A percentile compares a stretch with the other conserved stretches of the same genome.
Evolutionary conservation across 2,113 vertebrate genomes (phyloP).

Genomic region (Actenoides hombroni): DNA sequence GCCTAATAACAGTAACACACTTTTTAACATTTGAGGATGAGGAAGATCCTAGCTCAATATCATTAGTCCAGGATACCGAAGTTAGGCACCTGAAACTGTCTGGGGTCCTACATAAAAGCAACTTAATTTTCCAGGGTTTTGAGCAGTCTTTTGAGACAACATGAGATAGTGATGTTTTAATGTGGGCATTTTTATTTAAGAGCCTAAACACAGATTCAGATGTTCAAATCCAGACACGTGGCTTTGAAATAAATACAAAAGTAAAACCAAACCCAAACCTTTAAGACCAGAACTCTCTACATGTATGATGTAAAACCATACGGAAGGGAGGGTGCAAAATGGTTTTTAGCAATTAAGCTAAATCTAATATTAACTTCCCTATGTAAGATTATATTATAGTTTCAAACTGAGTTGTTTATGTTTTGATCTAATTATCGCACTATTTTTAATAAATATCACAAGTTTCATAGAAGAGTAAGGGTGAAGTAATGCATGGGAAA

Average conservation of each 20-base stretch:
- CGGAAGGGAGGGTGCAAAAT: rapidly evolving
- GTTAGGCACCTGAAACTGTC: background rate
- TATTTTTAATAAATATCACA: background rate
- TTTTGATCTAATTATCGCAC: background rate
- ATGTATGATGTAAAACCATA: background rate
- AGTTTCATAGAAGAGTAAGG: background rate
- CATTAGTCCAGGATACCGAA: background rate
- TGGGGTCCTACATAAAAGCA: background rate
- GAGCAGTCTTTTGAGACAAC: background rate
- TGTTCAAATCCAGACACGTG: background rate
- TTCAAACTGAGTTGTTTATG: background rate
- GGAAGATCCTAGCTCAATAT: background rate
- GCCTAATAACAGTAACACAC: background rate
- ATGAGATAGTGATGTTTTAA: background rate
- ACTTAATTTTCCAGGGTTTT: background rate
- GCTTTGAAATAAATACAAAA: background rate
- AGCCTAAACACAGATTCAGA: background rate
- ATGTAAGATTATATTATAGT: background rate
- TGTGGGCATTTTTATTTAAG: background rate
- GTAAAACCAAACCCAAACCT: background rate
- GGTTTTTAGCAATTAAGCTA: background rate
- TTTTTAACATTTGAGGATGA: background rate
- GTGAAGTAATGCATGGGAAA: background rate
- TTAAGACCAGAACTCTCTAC: background rate
- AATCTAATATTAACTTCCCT: background rate